Base-by-base conservation (phyloP, 2,888 invertebrate species). In the Pocota personata region DNA sequence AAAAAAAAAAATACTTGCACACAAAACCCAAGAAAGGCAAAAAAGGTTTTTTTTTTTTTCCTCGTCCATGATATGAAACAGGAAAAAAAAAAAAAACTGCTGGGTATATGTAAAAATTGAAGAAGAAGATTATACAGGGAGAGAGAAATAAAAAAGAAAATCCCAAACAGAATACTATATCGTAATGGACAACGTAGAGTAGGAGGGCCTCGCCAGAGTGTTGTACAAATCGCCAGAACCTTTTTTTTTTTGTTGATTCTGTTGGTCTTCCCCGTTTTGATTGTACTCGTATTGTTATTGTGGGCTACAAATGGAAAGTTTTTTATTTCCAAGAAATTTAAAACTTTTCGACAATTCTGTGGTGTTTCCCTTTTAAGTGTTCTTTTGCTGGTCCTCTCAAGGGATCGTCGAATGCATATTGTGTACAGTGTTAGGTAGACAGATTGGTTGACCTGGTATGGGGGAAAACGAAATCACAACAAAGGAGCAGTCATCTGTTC, bases 251-350 rank as follows among this genome's bases (percentile, higher is more conserved):
- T 37, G 16, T 43, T n/a, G 19, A 30, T 60, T 60, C 14, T 48
- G 43, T 35, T 64, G 58, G 67, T 76, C 69, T 62, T 71, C 52
- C 64, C 57, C 10, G 50, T 10, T 48, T 24, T 69, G 75, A 71
- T 82, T 86, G 75, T 76, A 46, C 58, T 75, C 43, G 2, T 24
- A 24, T n/a, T n/a, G n/a, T 55, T 58, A 48, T 77, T 77, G 72
- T 78, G 72, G 69, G 75, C 71, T 66, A 72, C 78, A 77, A 76
- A 76, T 76, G 80, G 82, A 82, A 86, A 86, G 82, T 80, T 86
- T 79, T 91, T 91, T 90, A 91, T 91, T 91, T 91, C 91, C 89
- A 91, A 91, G 92, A 91, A 91, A 91, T 91, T 91, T 91, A 91
- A 91, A 91, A 91, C 92, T 91, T 91, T 90, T 80, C 88, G 84